Percentiles rank a stretch among this genome's conserved stretches.
phyloP scores from a whole-genome alignment of 2,888 invertebrate species.

The Drosophila barbarae region DNA sequence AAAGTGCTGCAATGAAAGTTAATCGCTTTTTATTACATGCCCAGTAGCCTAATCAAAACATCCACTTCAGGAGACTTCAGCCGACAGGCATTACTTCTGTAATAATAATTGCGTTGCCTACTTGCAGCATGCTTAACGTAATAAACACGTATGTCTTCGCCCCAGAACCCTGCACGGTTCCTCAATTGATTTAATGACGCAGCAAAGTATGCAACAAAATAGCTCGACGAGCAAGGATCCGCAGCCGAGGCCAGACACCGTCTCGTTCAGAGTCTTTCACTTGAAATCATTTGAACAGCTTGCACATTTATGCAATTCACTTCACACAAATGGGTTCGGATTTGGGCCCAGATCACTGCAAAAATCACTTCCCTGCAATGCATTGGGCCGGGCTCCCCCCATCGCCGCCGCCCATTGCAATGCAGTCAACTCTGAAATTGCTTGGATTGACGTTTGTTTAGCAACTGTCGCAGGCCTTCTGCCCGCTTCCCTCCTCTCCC shows the following conservation, averaged over 20 bases:
- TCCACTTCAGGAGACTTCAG: slow-evolving; percentile 7
- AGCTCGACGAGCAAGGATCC: slow-evolving; percentile 11
- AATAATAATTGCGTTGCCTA: slow-evolving; percentile 1
- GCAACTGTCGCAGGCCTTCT: slow-evolving; percentile 51
- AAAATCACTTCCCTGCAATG: slow-evolving; percentile 52
- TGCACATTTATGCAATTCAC: slow-evolving; percentile 67
- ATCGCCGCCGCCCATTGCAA: slow-evolving; percentile 26
- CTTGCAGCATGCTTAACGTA: slow-evolving; percentile 17
- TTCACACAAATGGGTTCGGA: slow-evolving; percentile 35
- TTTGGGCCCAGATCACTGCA: slow-evolving; percentile 61
- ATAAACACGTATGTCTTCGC: slow-evolving; percentile 20
- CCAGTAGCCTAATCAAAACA: slow-evolving; percentile 20
- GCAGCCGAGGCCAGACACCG: slow-evolving; percentile 13
- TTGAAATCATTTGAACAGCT: slow-evolving; percentile 63
- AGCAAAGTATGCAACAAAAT: slow-evolving; percentile 57
- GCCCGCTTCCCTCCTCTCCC: not conserved
- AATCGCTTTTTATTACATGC: slow-evolving; percentile 8
- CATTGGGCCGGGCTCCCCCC: slow-evolving; percentile 3
- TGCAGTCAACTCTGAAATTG: slow-evolving; percentile 64
- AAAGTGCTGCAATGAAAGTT: slow-evolving; percentile 7
- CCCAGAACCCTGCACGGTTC: slow-evolving; percentile 11
- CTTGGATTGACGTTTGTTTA: slow-evolving; percentile 58
- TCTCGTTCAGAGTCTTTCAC: slow-evolving; percentile 48
- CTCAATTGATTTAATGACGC: slow-evolving; percentile 65
- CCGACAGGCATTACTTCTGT: not conserved